A percentile compares a stretch with the other conserved stretches of the same genome.
These are phyloP conservation scores for Heteractis magnifica DNA, from an alignment of 92 coral and sea anemone species.

Conservation along the genomic window DNA sequence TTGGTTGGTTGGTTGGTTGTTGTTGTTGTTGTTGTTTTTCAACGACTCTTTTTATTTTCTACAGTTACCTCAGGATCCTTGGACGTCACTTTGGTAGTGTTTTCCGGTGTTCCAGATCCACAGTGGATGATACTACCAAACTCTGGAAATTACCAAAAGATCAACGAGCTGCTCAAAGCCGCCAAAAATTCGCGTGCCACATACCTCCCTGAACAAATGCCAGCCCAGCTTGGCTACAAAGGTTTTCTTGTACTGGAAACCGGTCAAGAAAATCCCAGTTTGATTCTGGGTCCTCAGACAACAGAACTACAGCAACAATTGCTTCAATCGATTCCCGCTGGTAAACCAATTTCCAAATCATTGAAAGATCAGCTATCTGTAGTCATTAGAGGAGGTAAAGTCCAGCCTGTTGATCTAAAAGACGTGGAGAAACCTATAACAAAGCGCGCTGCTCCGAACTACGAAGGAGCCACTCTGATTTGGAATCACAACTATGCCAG, in stretches of 20 bases:
- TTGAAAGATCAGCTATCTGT: neutral
- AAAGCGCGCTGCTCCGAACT: slow-evolving; percentile 7
- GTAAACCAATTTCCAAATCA: neutral
- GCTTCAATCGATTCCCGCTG: slow-evolving; percentile 12
- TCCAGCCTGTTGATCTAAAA: neutral
- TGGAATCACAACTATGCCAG: neutral
- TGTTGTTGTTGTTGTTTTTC: too few species aligned
- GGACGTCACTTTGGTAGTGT: slow-evolving; percentile 6
- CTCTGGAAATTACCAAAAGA: neutral
- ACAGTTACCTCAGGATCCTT: neutral
- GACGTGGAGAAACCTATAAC: neutral
- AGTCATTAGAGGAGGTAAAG: neutral
- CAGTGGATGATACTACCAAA: slow-evolving; percentile 16
- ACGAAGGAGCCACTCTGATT: neutral
- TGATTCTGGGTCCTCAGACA: slow-evolving; percentile 13
- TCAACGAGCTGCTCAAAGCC: neutral
- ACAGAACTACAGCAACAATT: slow-evolving; percentile 16
- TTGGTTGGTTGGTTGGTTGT: too few species aligned
- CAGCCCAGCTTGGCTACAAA: slow-evolving; percentile 30
- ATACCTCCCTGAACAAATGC: slow-evolving; percentile 2
- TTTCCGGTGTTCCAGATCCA: slow-evolving; percentile 32
- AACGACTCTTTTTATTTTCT: neutral
- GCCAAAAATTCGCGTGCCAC: neutral
- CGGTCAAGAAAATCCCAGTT: neutral
- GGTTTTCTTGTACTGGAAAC: slow-evolving; percentile 19